Percentiles rank a stretch among this genome's conserved stretches.
Conservation (phyloP, 1,140 invertebrate species). For the Hermetia illucens region DNA sequence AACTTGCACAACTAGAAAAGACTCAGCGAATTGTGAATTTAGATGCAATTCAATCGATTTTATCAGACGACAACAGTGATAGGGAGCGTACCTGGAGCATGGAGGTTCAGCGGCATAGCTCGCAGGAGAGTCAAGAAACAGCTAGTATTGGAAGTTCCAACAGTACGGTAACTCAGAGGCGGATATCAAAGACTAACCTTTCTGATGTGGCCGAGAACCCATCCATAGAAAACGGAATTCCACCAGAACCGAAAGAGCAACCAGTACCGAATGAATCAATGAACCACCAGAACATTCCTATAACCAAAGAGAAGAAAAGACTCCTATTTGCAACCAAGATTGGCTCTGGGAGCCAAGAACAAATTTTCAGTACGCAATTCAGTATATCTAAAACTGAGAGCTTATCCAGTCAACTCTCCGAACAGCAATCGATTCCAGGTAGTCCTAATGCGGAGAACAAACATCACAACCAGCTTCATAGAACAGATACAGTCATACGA, state of each 20-base stretch:
- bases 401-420: constrained; percentile 32
- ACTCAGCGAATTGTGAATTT: constrained; percentile 17
- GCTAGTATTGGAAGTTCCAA: constrained; percentile 11
- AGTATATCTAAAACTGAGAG: constrained; percentile 34
- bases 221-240: constrained; percentile 10
- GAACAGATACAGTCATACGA: constrained; percentile 22
- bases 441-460: constrained; percentile 11
- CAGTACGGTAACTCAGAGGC: not conserved
- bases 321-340: constrained; percentile 31
- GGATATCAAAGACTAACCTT: constrained; percentile 6
- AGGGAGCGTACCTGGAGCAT: constrained; percentile 20
- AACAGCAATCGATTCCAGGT: constrained; percentile 15
- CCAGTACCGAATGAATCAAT: constrained; percentile 12
- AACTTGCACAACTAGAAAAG: constrained; percentile 5
- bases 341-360: constrained; percentile 31
- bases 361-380: constrained; percentile 32
- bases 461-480: too few relatives aligned
- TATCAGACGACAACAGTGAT: constrained; percentile 16
- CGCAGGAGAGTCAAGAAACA: constrained; percentile 23
- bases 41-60: constrained; percentile 24
- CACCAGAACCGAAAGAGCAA: constrained; percentile 18
- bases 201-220: constrained; percentile 6
- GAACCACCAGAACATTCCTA: constrained; percentile 10
- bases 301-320: constrained; percentile 24
- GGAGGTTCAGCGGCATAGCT: constrained; percentile 23